Evolutionary conservation across 2,888 invertebrate genomes (phyloP).

Genomic region (Rosalia funebris): DNA sequence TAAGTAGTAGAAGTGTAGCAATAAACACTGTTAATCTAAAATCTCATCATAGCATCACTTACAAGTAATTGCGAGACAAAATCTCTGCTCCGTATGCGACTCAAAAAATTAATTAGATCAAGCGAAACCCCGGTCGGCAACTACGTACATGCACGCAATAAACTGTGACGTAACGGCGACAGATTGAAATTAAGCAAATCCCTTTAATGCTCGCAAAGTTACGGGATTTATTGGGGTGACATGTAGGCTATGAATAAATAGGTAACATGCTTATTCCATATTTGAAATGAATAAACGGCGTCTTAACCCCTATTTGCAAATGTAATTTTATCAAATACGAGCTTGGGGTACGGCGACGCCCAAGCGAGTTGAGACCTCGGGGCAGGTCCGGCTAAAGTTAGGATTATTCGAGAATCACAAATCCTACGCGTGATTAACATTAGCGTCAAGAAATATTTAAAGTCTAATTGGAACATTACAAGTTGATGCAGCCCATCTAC

Average conservation of each 20-base stretch:
- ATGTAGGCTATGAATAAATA: constrained; percentile 42
- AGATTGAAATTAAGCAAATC: constrained; percentile 30
- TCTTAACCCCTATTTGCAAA: constrained; percentile 62
- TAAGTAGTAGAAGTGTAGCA: no score
- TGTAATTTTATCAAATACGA: constrained; percentile 61
- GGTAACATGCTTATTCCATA: constrained; percentile 52
- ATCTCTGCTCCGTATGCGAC: neutral
- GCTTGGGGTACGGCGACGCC: constrained; percentile 46
- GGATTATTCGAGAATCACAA: neutral
- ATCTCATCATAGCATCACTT: no score
- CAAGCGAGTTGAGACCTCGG: constrained; percentile 17
- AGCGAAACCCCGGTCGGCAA: neutral
- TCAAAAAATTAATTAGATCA: neutral
- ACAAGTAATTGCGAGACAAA: neutral
- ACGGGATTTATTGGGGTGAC: constrained; percentile 16
- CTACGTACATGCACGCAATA: neutral
- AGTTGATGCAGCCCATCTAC: no score
- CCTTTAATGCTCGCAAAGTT: constrained; percentile 26
- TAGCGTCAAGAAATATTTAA: no score
- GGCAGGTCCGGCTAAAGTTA: constrained; percentile 26
- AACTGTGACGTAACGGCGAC: constrained; percentile 5
- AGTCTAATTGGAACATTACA: no score
- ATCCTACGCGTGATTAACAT: no score
- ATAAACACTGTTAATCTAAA: no score
- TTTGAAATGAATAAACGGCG: constrained; percentile 54